Conservation (phyloP, 2,888 invertebrate genomes). For the Leptarthrus brevirostris region DNA sequence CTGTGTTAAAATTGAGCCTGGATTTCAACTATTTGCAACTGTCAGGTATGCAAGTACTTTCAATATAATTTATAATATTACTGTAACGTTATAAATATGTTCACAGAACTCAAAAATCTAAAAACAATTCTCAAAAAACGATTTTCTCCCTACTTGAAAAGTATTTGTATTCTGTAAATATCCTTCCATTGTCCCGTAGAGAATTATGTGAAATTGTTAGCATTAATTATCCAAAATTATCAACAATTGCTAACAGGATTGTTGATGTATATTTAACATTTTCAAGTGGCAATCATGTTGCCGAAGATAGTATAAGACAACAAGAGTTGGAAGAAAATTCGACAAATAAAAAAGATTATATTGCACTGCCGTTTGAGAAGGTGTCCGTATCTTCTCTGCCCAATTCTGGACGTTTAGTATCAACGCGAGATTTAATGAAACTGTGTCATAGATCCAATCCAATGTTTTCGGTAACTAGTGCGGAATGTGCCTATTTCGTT, state of each 20-base stretch:
- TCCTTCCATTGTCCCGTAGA: constrained; percentile 79
- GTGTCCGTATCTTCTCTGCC: constrained; percentile 57
- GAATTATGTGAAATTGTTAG: constrained; percentile 82
- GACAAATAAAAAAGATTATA: constrained; percentile 57
- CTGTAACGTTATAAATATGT: neutral
- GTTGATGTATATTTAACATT: constrained; percentile 87
- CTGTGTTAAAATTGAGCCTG: constrained; percentile 80
- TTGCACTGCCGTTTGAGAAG: constrained; percentile 62
- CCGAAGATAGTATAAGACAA: constrained; percentile 10
- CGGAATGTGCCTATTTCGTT: constrained; percentile 66
- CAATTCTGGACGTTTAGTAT: constrained; percentile 74
- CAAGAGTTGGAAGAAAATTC: neutral
- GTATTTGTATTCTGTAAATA: constrained; percentile 82
- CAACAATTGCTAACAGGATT: constrained; percentile 80
- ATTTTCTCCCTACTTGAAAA: constrained; percentile 81
- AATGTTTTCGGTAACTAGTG: constrained; percentile 79
- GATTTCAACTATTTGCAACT: constrained; percentile 94
- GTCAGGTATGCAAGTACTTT: constrained; percentile 72
- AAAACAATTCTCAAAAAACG: constrained; percentile 68
- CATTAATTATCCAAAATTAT: constrained; percentile 75
- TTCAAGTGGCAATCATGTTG: constrained; percentile 75
- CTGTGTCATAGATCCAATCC: constrained; percentile 85
- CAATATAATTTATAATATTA: neutral
- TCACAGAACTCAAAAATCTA: constrained; percentile 63
- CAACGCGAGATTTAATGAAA: constrained; percentile 90